Evolutionary conservation across 2,113 vertebrate species (phyloP).

Genomic region (Zosterops borbonicus): DNA sequence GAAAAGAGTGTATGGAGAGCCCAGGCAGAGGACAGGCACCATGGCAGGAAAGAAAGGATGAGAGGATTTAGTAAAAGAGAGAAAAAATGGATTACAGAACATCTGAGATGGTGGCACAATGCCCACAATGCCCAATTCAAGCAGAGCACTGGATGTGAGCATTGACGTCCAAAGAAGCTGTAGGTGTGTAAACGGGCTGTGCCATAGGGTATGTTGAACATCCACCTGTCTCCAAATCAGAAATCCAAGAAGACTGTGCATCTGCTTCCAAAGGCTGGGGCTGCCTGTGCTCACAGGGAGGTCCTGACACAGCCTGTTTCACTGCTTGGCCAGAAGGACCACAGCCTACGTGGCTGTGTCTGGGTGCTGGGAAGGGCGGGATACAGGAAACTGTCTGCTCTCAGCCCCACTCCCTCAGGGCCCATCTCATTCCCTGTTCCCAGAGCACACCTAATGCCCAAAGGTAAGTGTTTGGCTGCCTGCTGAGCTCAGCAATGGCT

Average conservation of each 20-base stretch:
- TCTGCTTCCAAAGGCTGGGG: background rate
- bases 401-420: background rate
- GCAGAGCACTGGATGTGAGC: background rate
- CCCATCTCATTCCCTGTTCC: background rate
- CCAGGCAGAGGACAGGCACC: background rate
- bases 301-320: background rate
- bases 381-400: background rate
- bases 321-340: background rate
- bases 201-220: fast-evolving
- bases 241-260: background rate
- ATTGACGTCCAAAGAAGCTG: background rate
- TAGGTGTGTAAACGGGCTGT: background rate
- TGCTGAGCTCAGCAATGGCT: background rate
- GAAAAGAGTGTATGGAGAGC: background rate
- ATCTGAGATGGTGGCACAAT: background rate
- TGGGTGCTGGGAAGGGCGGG: background rate
- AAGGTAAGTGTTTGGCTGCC: fast-evolving
- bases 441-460: slow-evolving; percentile 47
- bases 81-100: background rate
- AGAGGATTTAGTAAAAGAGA: background rate
- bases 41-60: background rate
- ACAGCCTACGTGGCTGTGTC: background rate
- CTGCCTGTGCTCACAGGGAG: background rate
- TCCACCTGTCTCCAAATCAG: background rate
- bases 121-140: background rate